Base-by-base conservation (phyloP, 2,888 invertebrate species). In the Mimachlamys varia region DNA sequence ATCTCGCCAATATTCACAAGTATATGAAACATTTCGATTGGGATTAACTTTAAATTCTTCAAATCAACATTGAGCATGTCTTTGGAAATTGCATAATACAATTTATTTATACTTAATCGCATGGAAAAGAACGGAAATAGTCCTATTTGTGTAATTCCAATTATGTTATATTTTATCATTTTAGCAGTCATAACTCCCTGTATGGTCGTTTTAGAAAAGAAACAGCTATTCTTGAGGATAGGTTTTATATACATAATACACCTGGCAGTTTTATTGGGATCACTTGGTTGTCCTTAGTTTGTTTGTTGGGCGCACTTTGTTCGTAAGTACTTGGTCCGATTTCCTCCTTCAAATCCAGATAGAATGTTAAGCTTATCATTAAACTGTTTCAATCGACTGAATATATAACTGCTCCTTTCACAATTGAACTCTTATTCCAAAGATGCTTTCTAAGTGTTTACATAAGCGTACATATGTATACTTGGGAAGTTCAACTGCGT, bases 391-490 rank as follows among this genome's bases (percentile, higher is more conserved):
- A 33, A 76, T 76, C 76, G 76, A 76, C 33, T 76, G 27, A 33
- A 76, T 33, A 76, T 76, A 27, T 33, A 76, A 27, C 76, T 76
- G 27, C 12, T 76, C 27, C 33, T 27, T 27, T 33, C 76, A 5
- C 76, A 17, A 33, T 27, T 33, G 27, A 76, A 76, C 76, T 76
- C 76, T 27, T 76, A 33, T 76, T 33, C 76, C 76, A 76, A 27
- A 76, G 76, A 76, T 33, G 76, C 27, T 76, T 76, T 76, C 76
- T 76, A 33, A 76, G 33, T 76, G 76, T 76, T 76, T 76, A 76
- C 76, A 76, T 76, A 76, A 76, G 76, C 33, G 76, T 76, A 17
- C 17, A 76, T 27, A 76, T 27, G 7, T 76, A 76, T 76, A 76
- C 27, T 76, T 27, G 27, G 12, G 12, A 33, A 76, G 76, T 76